phyloP scores from a whole-genome alignment of 1,140 invertebrate species.

The Listronotus oregonensis region DNA sequence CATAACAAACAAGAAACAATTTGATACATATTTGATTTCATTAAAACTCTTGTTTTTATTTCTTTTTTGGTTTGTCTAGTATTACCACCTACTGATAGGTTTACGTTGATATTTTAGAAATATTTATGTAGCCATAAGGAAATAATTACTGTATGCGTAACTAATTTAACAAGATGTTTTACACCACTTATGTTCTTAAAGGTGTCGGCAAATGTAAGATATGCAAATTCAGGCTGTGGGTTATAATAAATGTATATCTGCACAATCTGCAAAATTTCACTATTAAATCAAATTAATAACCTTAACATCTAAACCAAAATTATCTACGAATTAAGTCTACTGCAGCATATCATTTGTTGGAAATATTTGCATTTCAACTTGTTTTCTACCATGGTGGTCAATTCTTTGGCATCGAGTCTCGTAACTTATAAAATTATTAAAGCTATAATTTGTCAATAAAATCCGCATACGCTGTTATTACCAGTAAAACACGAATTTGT shows the following conservation, averaged over 20 bases:
- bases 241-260: slow-evolving; percentile 3
- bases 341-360: slow-evolving; percentile 4
- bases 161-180: neutral
- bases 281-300: slow-evolving; percentile 10
- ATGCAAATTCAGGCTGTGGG: neutral
- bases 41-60: slow-evolving; percentile 9
- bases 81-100: neutral
- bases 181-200: neutral
- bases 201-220: neutral
- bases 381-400: slow-evolving; percentile 10
- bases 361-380: slow-evolving; percentile 4
- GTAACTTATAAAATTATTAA: neutral
- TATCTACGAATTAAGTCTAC: slow-evolving; percentile 11
- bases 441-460: slow-evolving; percentile 10
- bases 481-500: slow-evolving; percentile 5
- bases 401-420: slow-evolving; percentile 4
- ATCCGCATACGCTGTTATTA: slow-evolving; percentile 1
- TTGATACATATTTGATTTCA: slow-evolving; percentile 16
- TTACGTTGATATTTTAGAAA: neutral
- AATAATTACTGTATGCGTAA: neutral
- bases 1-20: slow-evolving; percentile 12
- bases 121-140: neutral
- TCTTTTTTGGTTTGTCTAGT: slow-evolving; percentile 6
- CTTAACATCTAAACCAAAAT: slow-evolving; percentile 5
- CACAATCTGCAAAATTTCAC: neutral